Evolutionary conservation across 2,888 invertebrate species (phyloP), one percentile per base, ranked within the genome.

Genomic region (Julus scandinavius): DNA sequence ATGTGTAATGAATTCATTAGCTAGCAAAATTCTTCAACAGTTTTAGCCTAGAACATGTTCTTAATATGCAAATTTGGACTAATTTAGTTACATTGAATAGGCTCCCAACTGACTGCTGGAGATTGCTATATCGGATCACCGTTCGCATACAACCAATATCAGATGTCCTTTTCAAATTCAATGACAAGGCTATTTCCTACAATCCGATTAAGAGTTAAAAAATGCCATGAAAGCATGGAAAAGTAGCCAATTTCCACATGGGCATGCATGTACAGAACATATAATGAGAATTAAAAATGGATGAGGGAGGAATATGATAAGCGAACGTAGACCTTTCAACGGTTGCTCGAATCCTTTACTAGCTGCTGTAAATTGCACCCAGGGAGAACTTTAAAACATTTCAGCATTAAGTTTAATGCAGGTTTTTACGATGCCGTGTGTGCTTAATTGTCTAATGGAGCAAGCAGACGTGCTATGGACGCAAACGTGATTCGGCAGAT

Each of bases 271-370:
- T 29, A 72, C 7, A 72, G 72, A 29, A n/a, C 29, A 72, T 29
- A 72, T 72, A 72, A 72, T 72, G 72, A 72, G 72, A 72, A 29
- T 72, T 72, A 72, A 72, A 72, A 72, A 72, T 72, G 72, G 72
- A 72, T 72, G 72, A 72, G 11, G 6, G 72, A 4, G 29, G 29
- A 29, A 72, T 29, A 72, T 29, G 72, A 72, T 72, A 72, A 72
- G 20, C 63, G 63, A 63, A 63, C 29, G 29, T 72, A 72, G 29
- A 72, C 29, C 72, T 72, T 72, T 72, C 29, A 72, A 72, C 20
- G 72, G 72, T 29, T 72, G 29, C 72, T 72, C 29, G 72, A 72
- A 72, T 72, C 72, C 72, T 17, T 29, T 72, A 72, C 20, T 72
- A 72, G 72, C 72, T 29, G 72, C 72, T 2, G 72, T 9, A 72